Evolutionary conservation across 2,113 vertebrate genomes (phyloP), one percentile per base, ranked within the genome.

Genomic region (Clarias batrachus): DNA sequence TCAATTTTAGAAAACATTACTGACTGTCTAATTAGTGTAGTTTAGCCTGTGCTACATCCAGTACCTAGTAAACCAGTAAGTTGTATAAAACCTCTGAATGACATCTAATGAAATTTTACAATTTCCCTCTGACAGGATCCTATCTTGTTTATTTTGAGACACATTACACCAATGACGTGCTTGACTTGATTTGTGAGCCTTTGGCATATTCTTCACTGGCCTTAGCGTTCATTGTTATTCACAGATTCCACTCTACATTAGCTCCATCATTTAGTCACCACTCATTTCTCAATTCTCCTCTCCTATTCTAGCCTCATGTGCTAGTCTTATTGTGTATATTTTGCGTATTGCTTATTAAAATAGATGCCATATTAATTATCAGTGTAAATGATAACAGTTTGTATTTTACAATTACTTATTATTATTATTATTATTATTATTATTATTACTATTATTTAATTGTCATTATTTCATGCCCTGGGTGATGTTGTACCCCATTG

Each of bases 401-500:
- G 11, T 74, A 52, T 52, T n/a, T 76, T 76, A 48, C 41, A 76
- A 76, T n/a, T 76, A n/a, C 21, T 52, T 76, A 6, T 25, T 63
- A 17, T 59, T 59, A 59, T 59, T 59, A 59, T 19, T 59, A 59
- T 19, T 59, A 19, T 59, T 59, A 59, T 59, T 59, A 59, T 59
- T 41, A 41, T 41, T 41, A 41, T 41, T 59, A 81, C 30, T 37
- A 23, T 84, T 41, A 71, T 62, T 74, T 74, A 7, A 76, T 74
- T 63, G 33, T 33, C 73, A 19, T 82, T 57, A 81, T 63, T 65
- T 88, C 63, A 12, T 81, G 83, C 54, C 81, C 65, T 77, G 65
- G 84, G 83, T 89, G 87, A 86, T 57, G 16, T 86, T 27, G 41
- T 63, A 57, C 76, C 85, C 65, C 33, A 4, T 57, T 41, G 77